phyloP scores from a whole-genome alignment of 2,888 invertebrate species.

The Heliconius cydno region DNA sequence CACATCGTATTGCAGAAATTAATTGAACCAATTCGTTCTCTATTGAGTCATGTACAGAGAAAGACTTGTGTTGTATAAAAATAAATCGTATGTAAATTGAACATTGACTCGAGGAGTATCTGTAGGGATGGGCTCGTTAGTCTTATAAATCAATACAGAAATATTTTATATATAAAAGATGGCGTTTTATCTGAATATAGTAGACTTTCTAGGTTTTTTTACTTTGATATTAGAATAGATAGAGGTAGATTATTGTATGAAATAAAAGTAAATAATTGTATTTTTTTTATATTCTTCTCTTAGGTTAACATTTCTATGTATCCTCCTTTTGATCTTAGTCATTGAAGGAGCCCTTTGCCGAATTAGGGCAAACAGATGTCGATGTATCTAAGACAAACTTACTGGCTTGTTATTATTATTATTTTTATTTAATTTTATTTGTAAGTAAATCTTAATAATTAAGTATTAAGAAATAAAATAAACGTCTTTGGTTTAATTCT shows the following conservation, averaged over 20 bases:
- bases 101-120: neutral
- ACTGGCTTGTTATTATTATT: too few species aligned
- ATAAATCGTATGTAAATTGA: conserved; percentile 28
- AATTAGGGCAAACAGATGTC: too few species aligned
- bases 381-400: too few species aligned
- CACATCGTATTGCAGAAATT: neutral
- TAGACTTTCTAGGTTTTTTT: neutral
- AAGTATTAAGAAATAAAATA: neutral
- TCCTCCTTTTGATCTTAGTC: too few species aligned
- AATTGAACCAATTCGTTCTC: conserved; percentile 13
- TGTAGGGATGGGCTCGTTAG: conserved; percentile 18
- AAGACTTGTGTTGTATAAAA: conserved; percentile 26
- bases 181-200: too few species aligned
- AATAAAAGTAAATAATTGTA: too few species aligned
- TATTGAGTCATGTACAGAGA: conserved; percentile 34
- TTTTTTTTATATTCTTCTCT: too few species aligned
- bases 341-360: too few species aligned
- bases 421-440: too few species aligned
- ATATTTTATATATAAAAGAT: neutral
- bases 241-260: too few species aligned
- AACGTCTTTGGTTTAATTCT: conserved; percentile 3
- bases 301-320: too few species aligned
- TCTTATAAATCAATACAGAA: neutral
- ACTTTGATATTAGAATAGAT: neutral
- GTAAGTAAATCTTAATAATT: neutral